A percentile compares a stretch with the other conserved stretches of the same genome.
Evolutionary conservation across 2,888 invertebrate species (phyloP).

Genomic region (Deilephila elpenor): DNA sequence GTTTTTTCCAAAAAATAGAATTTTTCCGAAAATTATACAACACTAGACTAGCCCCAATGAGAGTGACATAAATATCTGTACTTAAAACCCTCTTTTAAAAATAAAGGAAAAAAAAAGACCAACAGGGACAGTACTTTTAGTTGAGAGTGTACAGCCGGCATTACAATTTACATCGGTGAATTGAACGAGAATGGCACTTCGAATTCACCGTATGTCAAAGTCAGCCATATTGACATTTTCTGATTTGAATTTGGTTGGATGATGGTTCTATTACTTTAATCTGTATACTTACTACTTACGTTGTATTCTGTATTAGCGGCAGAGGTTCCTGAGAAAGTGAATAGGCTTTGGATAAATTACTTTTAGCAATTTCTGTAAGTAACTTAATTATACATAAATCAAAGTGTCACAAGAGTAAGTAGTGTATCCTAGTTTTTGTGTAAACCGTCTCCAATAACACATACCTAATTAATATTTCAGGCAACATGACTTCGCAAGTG

Average conservation of each 20-base stretch:
- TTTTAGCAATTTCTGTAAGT: not conserved
- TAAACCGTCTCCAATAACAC: not conserved
- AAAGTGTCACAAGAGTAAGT: not conserved
- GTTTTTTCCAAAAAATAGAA: no score
- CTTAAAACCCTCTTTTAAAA: no score
- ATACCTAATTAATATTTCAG: constrained; percentile 37
- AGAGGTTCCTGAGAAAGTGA: not conserved
- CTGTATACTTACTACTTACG: no score
- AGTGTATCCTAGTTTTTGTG: no score
- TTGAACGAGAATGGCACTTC: not conserved
- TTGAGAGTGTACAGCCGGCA: not conserved
- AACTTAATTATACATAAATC: not conserved
- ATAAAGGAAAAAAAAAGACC: no score
- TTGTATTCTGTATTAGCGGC: no score
- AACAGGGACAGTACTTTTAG: no score
- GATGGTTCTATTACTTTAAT: no score
- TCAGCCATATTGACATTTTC: not conserved
- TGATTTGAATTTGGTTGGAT: no score
- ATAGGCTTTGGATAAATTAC: not conserved
- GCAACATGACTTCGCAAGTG: constrained; percentile 56
- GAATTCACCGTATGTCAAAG: not conserved
- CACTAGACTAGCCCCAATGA: no score
- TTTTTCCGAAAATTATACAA: no score
- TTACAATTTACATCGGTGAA: not conserved
- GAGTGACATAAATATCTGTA: no score